A percentile compares a stretch with the other conserved stretches of the same genome.
Evolutionary conservation across 2,797 vertebrate species (phyloP).

Genomic region (Onychomys leucogaster): DNA sequence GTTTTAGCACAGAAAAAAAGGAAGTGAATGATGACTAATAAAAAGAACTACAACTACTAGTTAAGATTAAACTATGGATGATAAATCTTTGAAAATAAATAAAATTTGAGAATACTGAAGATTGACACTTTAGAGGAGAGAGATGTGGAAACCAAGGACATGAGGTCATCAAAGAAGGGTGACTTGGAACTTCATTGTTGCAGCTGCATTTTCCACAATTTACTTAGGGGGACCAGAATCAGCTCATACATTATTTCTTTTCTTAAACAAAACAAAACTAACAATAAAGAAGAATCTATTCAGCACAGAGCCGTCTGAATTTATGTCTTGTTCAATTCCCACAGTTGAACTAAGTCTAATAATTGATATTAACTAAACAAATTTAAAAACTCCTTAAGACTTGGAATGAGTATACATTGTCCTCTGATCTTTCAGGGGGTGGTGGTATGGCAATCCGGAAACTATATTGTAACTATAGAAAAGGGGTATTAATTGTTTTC

Average conservation of each 20-base stretch:
- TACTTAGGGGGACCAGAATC: neutral
- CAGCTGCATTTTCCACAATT: conserved; percentile 45
- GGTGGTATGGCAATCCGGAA: neutral
- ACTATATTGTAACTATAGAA: conserved; percentile 1
- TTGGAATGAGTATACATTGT: neutral
- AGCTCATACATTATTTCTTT: neutral
- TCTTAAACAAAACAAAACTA: neutral
- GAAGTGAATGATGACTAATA: neutral
- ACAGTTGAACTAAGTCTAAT: neutral
- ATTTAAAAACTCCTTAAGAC: neutral
- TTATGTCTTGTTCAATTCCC: neutral
- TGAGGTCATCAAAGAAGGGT: neutral
- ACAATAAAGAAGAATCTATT: neutral
- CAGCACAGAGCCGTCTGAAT: neutral
- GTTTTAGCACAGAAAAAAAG: neutral
- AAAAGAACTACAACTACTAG: neutral
- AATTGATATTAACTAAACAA: conserved; percentile 35
- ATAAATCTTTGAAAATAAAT: conserved; percentile 37
- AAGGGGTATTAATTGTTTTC: neutral
- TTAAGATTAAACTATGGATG: neutral
- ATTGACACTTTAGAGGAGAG: neutral
- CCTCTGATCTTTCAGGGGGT: neutral
- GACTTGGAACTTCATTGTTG: neutral
- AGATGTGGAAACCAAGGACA: neutral
- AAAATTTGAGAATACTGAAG: neutral